Percentiles rank a stretch among this genome's conserved stretches.
These are phyloP conservation scores for Himalopsyche anomala DNA, from an alignment of 2,888 invertebrate species.

Conservation along the genomic window DNA sequence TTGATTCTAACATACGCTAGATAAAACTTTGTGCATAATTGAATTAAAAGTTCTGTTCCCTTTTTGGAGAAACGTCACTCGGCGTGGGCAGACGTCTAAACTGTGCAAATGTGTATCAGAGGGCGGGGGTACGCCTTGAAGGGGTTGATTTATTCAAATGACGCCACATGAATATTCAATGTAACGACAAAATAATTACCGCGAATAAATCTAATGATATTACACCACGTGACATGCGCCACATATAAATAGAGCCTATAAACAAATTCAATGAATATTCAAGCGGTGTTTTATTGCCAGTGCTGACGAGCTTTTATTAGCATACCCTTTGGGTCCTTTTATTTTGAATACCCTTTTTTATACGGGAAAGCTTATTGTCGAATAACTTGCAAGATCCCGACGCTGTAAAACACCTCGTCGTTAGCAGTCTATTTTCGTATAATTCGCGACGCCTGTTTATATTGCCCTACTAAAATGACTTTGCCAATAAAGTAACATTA, in stretches of 20 bases:
- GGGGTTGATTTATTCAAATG: conserved; percentile 64
- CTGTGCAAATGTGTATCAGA: conserved; percentile 22
- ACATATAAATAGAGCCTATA: conserved; percentile 38
- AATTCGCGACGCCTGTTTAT: conserved; percentile 21
- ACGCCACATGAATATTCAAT: conserved; percentile 64
- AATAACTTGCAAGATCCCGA: conserved; percentile 40
- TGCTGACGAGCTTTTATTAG: conserved; percentile 39
- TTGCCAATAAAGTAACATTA: conserved; percentile 25
- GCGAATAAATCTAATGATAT: conserved; percentile 64
- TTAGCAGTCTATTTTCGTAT: conserved; percentile 43
- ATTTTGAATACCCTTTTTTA: conserved; percentile 27
- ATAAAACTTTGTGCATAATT: neutral
- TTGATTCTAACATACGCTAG: neutral
- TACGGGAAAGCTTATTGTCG: conserved; percentile 35
- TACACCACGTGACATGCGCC: conserved; percentile 52
- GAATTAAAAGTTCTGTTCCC: neutral
- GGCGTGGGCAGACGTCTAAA: neutral
- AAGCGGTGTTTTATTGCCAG: conserved; percentile 43
- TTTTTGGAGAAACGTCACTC: neutral
- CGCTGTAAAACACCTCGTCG: conserved; percentile 32
- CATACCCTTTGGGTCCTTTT: conserved; percentile 42
- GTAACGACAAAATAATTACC: conserved; percentile 65
- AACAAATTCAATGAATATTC: conserved; percentile 43
- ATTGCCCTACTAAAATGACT: conserved; percentile 26
- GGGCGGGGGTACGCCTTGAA: conserved; percentile 36